Percentiles rank a stretch among this genome's conserved stretches.
These are phyloP conservation scores for Metridium senile DNA, from an alignment of 92 coral and sea anemone genomes.

Conservation along the genomic window DNA sequence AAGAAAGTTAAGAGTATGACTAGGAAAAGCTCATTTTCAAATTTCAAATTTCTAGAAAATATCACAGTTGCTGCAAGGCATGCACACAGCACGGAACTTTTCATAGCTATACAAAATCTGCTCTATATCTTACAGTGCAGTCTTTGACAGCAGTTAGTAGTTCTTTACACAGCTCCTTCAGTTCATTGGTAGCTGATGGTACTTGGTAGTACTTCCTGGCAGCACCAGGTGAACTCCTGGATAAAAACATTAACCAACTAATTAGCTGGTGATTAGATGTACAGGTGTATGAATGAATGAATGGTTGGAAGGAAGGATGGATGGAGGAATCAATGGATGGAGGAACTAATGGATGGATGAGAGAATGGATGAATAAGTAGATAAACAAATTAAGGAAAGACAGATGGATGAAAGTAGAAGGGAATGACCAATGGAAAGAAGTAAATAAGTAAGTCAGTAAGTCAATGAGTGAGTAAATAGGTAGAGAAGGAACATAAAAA, in stretches of 20 bases:
- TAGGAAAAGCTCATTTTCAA: no score
- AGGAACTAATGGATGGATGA: neutral
- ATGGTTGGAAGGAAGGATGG: neutral
- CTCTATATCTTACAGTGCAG: constrained; percentile 72
- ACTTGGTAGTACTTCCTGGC: constrained; percentile 83
- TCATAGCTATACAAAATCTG: neutral
- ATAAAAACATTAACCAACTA: neutral
- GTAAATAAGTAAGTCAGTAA: no score
- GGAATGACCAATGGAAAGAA: neutral
- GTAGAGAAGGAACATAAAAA: neutral
- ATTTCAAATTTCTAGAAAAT: no score
- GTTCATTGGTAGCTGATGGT: constrained; percentile 85
- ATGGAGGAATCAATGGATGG: neutral
- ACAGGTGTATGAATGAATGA: neutral
- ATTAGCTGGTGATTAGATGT: no score
- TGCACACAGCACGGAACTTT: no score
- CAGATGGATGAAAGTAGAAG: neutral
- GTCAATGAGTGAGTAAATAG: neutral
- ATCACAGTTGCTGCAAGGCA: no score
- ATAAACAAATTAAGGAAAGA: neutral
- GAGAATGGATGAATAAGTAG: neutral
- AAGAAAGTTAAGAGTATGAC: no score
- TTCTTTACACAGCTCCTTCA: constrained; percentile 91
- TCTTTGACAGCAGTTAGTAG: constrained; percentile 90
- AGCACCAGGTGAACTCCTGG: constrained; percentile 80